A percentile compares a stretch with the other conserved stretches of the same genome.
Conservation (phyloP, 23 tunicate genomes). For the Halocynthia aurantium region DNA sequence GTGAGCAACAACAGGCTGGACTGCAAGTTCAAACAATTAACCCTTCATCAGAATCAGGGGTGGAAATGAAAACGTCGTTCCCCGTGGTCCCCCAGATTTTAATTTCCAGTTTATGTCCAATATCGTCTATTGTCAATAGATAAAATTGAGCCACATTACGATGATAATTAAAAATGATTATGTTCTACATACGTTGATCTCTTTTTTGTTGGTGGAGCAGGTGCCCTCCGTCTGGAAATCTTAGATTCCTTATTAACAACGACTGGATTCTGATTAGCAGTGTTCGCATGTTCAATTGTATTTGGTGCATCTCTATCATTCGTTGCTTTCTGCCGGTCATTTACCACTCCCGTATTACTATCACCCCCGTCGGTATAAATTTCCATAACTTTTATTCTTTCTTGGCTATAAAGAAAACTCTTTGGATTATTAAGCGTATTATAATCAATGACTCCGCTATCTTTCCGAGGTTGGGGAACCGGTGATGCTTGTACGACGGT, state of each 20-base stretch:
- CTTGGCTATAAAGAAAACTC: constrained; percentile 20
- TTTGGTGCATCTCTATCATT: not conserved
- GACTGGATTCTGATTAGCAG: not conserved
- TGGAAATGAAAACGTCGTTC: too few relatives aligned
- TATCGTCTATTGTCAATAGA: too few relatives aligned
- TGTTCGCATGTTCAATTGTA: not conserved
- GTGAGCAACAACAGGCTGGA: too few relatives aligned
- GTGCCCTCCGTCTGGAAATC: constrained; percentile 11
- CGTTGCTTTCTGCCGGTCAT: not conserved
- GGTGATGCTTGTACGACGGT: not conserved
- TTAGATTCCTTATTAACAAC: not conserved
- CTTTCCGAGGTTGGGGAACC: not conserved
- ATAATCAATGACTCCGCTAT: not conserved
- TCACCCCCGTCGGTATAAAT: too few relatives aligned
- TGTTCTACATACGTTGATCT: not conserved
- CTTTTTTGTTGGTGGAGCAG: constrained; percentile 14
- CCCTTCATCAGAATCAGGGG: too few relatives aligned
- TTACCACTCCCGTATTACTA: too few relatives aligned
- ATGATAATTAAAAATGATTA: too few relatives aligned
- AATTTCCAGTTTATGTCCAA: too few relatives aligned
- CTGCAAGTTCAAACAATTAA: too few relatives aligned
- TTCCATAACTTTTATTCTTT: not conserved
- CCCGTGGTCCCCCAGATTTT: too few relatives aligned
- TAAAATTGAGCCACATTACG: too few relatives aligned
- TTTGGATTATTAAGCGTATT: constrained; percentile 12